Conservation (phyloP, 2,888 invertebrate genomes). For the Hymenopus coronatus region DNA sequence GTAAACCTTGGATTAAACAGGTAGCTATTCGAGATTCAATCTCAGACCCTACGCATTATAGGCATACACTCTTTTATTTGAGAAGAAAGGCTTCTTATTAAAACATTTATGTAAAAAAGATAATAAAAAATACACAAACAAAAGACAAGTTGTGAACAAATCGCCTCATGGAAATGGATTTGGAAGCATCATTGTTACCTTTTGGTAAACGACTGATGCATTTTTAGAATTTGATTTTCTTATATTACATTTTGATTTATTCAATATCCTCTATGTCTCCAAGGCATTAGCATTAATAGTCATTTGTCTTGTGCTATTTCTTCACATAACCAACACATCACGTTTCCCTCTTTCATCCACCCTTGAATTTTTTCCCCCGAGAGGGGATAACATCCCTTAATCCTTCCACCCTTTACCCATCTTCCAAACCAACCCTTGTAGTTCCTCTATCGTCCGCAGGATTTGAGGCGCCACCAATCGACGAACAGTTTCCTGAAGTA, state of each 20-base stretch:
- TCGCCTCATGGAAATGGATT: too few species aligned
- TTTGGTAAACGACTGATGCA: too few species aligned
- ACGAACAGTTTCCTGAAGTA: conserved; percentile 26
- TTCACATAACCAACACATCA: background rate
- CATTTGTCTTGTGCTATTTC: background rate
- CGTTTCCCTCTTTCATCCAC: background rate
- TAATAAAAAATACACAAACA: too few species aligned
- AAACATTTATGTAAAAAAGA: too few species aligned
- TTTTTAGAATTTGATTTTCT: background rate
- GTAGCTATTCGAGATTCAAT: too few species aligned
- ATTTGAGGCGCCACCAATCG: conserved; percentile 29
- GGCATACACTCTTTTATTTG: too few species aligned
- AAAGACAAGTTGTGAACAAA: too few species aligned
- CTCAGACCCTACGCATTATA: too few species aligned
- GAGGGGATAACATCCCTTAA: background rate
- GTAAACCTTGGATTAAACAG: too few species aligned
- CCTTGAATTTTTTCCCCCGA: background rate
- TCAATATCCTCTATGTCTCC: background rate
- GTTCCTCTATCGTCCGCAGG: conserved; percentile 25
- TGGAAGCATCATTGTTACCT: too few species aligned
- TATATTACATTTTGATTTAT: background rate
- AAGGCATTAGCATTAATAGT: background rate
- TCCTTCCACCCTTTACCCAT: background rate
- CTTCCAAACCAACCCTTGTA: conserved; percentile 7
- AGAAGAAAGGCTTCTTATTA: too few species aligned